Conservation (phyloP, 2,797 vertebrate genomes). For the Halcyon smyrnensis region DNA sequence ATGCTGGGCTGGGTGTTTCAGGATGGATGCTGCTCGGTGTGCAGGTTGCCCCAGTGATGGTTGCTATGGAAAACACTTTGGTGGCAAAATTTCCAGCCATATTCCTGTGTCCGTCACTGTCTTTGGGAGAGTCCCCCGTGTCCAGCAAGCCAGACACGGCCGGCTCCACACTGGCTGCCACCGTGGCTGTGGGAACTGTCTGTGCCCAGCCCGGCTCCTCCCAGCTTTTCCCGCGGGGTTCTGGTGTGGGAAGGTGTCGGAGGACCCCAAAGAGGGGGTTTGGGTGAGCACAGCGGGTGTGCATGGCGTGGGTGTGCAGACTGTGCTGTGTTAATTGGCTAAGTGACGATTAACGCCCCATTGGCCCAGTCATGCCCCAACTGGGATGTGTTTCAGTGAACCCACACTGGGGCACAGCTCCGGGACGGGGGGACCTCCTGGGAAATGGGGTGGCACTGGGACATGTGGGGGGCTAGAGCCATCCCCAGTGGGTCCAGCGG, state of each 20-base stretch:
- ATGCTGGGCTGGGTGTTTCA: background rate
- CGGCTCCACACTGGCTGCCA: rapidly evolving
- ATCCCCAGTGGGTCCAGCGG: background rate
- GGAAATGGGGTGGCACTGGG: background rate
- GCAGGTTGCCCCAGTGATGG: constrained; percentile 45
- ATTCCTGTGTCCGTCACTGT: background rate
- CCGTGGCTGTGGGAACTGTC: rapidly evolving
- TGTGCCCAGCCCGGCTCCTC: background rate
- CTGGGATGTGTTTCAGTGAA: background rate
- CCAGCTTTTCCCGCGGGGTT: background rate
- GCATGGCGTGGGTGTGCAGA: background rate
- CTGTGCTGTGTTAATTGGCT: background rate
- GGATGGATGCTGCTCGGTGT: constrained; percentile 1
- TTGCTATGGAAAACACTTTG: constrained; percentile 42
- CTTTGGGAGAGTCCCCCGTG: background rate
- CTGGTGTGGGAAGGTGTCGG: background rate
- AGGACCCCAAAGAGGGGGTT: background rate
- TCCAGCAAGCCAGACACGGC: background rate
- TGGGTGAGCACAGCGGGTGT: rapidly evolving
- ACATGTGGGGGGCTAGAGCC: background rate
- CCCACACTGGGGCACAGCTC: background rate
- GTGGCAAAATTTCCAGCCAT: constrained; percentile 5
- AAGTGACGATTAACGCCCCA: background rate
- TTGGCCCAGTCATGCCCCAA: rapidly evolving
- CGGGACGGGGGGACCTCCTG: rapidly evolving